Percentiles rank a stretch among this genome's conserved stretches.
phyloP scores from a whole-genome alignment of 2,113 vertebrate genomes.

The Saccopteryx bilineata region DNA sequence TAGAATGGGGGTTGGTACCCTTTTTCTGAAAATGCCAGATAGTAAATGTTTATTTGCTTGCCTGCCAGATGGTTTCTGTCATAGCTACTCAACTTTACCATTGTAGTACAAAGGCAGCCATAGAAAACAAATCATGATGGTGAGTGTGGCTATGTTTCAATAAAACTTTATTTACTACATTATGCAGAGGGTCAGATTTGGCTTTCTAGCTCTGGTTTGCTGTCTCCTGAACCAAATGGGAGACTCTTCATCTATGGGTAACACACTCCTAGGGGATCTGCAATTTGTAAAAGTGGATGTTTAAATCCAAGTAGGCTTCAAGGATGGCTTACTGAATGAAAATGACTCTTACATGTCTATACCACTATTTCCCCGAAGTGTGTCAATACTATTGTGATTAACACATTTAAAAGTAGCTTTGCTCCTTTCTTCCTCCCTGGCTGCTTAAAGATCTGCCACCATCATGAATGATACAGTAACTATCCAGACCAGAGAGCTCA shows the following conservation, averaged over 20 bases:
- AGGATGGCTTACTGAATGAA: background rate
- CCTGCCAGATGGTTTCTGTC: constrained; percentile 32
- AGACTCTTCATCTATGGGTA: background rate
- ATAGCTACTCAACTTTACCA: constrained; percentile 32
- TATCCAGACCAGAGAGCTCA: background rate
- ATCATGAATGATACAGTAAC: background rate
- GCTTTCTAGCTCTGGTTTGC: background rate
- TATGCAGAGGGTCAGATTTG: constrained; percentile 6
- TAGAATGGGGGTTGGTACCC: background rate
- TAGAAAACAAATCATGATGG: constrained; percentile 53
- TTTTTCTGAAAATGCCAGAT: background rate
- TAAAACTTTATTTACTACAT: constrained; percentile 76
- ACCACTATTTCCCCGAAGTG: background rate
- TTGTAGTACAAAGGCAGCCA: background rate
- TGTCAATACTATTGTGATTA: background rate
- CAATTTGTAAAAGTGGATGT: background rate
- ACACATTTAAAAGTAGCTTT: background rate
- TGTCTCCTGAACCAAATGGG: background rate
- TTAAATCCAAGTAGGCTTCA: background rate
- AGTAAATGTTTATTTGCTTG: constrained; percentile 44
- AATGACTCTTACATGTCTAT: background rate
- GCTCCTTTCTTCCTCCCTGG: background rate
- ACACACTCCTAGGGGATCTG: background rate
- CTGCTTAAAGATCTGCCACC: background rate
- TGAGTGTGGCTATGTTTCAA: constrained; percentile 45